Base-by-base conservation (phyloP, 2,797 vertebrate genomes). In the Sibirionetta formosa region DNA sequence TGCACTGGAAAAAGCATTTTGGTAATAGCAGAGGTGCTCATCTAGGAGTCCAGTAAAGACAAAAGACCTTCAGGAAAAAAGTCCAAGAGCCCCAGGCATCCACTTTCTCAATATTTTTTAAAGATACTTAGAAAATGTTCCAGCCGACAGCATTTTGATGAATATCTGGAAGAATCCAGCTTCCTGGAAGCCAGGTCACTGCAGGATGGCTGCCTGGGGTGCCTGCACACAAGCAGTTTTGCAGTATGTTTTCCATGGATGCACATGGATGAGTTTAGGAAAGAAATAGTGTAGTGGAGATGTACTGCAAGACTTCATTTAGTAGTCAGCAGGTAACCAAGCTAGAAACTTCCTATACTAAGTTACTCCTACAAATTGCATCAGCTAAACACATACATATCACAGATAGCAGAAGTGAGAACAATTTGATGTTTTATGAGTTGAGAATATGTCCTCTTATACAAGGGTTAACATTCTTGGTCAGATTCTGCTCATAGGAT, bases 391-490 rank as follows among this genome's bases (percentile, higher is more conserved):
- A 2, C 8, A 35, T 24, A 11, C 29, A 2, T n/a, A 27, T 11
- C 48, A 42, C 17, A 78, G 24, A 35, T 14, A 48, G 36, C 50
- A 87, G 24, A 85, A 65, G 1, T 36, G n/a, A 68, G 27, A 84
- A 14, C 13, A 92, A 44, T 65, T 7, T 71, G 4, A 1, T 36
- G 3, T 29, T 42, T n/a, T 27, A 46, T 24, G n/a, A 76, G 36
- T 1, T 38, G 48, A 81, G 56, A 44, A 76, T 2, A 1, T 50
- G 4, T 46, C 36, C 9, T 80, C 17, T 53, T 50, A 33, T 23
- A n/a, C 0, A 0, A 6, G 9, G 3, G 9, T 11, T 3, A 0
- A 48, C 10, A 15, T 7, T 70, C 13, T 42, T n/a, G 60, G 44
- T 23, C 20, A 69, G 13, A 72, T 4, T 33, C 76, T 81, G 53